A percentile compares a stretch with the other conserved stretches of the same genome.
Evolutionary conservation across 2,113 vertebrate species (phyloP).

Genomic region (Dicrurus megarhynchus): DNA sequence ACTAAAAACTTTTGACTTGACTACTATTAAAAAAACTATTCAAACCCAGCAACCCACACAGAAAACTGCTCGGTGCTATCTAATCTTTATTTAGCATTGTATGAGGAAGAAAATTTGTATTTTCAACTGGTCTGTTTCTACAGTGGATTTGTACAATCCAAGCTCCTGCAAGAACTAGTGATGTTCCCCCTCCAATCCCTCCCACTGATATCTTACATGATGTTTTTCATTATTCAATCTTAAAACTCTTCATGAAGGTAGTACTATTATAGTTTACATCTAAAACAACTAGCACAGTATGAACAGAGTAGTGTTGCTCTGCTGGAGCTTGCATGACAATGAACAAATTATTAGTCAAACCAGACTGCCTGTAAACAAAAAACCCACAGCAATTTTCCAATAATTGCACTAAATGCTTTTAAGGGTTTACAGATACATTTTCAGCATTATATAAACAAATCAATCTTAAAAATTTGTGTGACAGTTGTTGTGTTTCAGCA

Average conservation of each 20-base stretch:
- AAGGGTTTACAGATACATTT: background rate
- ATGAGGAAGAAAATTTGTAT: background rate
- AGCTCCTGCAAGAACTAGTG: background rate
- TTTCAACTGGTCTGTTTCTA: background rate
- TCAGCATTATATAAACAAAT: background rate
- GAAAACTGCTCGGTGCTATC: background rate
- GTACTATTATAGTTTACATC: background rate
- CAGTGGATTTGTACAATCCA: background rate
- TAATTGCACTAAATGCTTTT: background rate
- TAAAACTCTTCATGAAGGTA: background rate
- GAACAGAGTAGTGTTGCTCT: background rate
- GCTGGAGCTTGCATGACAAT: rapidly evolving
- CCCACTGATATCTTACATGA: background rate
- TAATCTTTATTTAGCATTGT: background rate
- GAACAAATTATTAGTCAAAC: background rate
- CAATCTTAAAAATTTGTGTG: background rate
- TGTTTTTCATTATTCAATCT: background rate
- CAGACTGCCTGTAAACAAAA: background rate
- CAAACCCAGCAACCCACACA: background rate
- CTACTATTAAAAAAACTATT: background rate
- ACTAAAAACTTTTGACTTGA: background rate
- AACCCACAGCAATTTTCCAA: background rate
- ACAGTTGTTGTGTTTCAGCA: rapidly evolving
- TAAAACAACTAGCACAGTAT: background rate
- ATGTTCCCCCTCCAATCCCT: background rate